These are phyloP conservation scores for Ciona savignyi DNA, from an alignment of 23 tunicate species.

Conservation along the genomic window DNA sequence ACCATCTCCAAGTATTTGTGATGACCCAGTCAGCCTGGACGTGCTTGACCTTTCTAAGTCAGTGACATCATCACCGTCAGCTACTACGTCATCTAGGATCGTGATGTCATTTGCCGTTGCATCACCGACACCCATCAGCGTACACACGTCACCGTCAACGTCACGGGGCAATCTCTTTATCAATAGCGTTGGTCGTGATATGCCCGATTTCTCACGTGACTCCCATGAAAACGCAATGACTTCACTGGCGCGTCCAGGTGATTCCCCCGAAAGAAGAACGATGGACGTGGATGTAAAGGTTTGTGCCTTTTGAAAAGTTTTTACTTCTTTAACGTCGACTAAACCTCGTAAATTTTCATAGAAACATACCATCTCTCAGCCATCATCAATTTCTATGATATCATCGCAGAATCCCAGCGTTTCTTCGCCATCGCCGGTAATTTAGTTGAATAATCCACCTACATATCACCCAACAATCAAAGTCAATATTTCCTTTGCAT, in stretches of 20 bases:
- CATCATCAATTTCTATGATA: no score
- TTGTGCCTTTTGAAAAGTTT: no score
- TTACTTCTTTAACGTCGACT: no score
- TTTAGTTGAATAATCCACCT: no score
- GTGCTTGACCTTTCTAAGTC: neutral
- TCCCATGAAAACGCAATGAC: neutral
- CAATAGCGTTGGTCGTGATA: neutral
- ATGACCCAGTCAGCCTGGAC: no score
- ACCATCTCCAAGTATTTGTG: no score
- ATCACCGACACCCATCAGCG: constrained; percentile 20
- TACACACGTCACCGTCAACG: neutral
- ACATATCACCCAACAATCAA: no score
- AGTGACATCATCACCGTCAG: neutral
- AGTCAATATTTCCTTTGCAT: no score
- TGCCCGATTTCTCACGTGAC: neutral
- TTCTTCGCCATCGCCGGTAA: no score
- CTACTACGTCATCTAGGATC: neutral
- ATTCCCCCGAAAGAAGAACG: neutral
- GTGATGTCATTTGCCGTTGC: constrained; percentile 46
- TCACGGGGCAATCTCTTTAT: neutral
- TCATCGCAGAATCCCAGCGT: no score
- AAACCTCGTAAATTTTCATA: no score
- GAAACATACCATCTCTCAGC: no score
- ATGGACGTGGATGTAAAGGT: neutral
- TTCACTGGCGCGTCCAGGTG: neutral